Evolutionary conservation across 2,797 vertebrate species (phyloP).

Genomic region (Valencia hispanica): DNA sequence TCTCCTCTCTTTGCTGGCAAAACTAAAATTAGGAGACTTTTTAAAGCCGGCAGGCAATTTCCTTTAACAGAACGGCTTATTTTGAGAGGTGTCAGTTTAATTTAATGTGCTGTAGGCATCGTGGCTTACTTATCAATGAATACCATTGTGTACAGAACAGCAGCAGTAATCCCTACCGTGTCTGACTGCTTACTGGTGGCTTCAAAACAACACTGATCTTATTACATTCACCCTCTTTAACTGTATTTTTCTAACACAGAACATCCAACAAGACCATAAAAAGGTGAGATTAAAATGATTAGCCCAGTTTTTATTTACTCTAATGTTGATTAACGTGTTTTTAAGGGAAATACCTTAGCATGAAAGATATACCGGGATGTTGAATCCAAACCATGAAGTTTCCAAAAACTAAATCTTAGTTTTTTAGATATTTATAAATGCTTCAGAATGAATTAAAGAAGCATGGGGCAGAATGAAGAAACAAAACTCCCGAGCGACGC

Average conservation of each 20-base stretch:
- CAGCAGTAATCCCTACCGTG: slow-evolving; percentile 27
- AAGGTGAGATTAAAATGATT: neutral
- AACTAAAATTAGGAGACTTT: slow-evolving; percentile 37
- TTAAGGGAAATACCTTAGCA: neutral
- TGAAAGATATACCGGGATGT: too few relatives aligned
- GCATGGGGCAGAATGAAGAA: too few relatives aligned
- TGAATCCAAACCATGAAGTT: too few relatives aligned
- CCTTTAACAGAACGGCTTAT: slow-evolving; percentile 39
- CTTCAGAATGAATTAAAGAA: too few relatives aligned
- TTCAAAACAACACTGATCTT: neutral
- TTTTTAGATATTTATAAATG: too few relatives aligned
- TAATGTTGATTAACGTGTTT: neutral
- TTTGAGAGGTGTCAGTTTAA: slow-evolving; percentile 39
- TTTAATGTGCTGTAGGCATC: slow-evolving; percentile 32
- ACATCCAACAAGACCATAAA: neutral
- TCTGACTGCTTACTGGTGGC: slow-evolving; percentile 5
- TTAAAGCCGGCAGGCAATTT: slow-evolving; percentile 27
- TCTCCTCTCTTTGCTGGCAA: slow-evolving; percentile 29
- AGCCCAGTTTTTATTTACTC: neutral
- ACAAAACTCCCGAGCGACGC: too few relatives aligned
- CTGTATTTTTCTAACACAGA: neutral
- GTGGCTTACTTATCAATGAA: slow-evolving; percentile 20
- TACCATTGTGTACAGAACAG: slow-evolving; percentile 41
- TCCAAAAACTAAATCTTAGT: too few relatives aligned
- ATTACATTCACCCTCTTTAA: neutral